phyloP scores from a whole-genome alignment of 1,140 invertebrate genomes.

The Trinorchestia longiramus region DNA sequence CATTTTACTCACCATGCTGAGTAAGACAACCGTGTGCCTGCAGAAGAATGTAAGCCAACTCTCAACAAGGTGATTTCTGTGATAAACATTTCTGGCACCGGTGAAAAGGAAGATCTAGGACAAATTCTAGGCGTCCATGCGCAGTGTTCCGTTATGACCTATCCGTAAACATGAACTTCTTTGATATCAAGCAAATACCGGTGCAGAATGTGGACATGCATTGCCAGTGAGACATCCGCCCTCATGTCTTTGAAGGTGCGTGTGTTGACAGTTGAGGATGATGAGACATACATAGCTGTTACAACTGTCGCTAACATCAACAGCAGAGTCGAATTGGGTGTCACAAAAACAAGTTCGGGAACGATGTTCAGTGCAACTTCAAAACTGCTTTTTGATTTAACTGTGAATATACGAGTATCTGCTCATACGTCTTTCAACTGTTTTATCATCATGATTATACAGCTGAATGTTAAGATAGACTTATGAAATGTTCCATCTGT shows the following conservation, averaged over 20 bases:
- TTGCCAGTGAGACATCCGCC: not conserved
- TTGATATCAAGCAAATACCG: not conserved
- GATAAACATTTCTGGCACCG: not conserved
- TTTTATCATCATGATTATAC: not conserved
- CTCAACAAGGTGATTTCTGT: not conserved
- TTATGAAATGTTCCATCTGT: not conserved
- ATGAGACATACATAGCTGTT: not conserved
- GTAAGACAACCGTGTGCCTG: not conserved
- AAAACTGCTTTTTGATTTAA: not conserved
- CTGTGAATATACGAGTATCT: not conserved
- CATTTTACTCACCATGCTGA: not conserved
- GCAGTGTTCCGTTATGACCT: not conserved
- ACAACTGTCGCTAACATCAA: not conserved
- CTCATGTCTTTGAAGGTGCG: not conserved
- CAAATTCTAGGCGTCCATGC: not conserved
- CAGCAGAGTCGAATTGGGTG: not conserved
- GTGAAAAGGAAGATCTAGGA: not conserved
- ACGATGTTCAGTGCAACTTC: not conserved
- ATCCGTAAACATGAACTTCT: not conserved
- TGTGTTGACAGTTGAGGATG: not conserved
- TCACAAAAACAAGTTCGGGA: not conserved
- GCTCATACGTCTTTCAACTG: not conserved
- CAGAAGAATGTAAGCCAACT: not conserved
- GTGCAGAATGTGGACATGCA: not conserved
- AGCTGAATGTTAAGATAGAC: not conserved